Conservation (phyloP, 2,888 invertebrate species). For the Parasteatoda lunata region DNA sequence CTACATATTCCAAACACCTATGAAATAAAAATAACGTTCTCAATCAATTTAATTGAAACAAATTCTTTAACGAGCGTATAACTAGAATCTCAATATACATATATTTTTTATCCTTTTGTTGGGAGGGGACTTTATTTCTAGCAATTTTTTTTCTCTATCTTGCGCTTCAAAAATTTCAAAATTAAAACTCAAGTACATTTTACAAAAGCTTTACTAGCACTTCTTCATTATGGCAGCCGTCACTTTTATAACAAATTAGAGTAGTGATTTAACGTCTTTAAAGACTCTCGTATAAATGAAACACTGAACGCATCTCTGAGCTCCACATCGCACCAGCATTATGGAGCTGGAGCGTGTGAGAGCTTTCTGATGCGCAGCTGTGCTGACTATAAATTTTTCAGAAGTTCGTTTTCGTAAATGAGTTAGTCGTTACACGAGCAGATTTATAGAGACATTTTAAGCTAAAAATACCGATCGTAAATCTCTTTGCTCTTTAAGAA, state of each 20-base stretch:
- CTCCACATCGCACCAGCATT: neutral
- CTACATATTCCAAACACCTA: too few species aligned
- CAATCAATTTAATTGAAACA: too few species aligned
- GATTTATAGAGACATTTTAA: conserved; percentile 53
- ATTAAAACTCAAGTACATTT: too few species aligned
- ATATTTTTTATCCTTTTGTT: too few species aligned
- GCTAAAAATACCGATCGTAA: conserved; percentile 35
- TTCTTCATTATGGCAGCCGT: conserved; percentile 16
- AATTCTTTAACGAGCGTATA: too few species aligned
- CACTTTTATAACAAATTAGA: conserved; percentile 27
- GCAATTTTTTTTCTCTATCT: too few species aligned
- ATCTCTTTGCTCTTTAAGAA: conserved; percentile 10
- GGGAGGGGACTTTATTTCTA: too few species aligned
- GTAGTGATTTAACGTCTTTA: conserved; percentile 29
- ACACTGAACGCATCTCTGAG: conserved; percentile 23
- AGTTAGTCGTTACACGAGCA: conserved; percentile 36
- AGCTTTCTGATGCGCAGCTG: conserved; percentile 37
- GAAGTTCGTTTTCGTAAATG: conserved; percentile 50
- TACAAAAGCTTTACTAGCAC: neutral
- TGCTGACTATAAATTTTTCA: conserved; percentile 43
- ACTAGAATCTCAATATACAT: too few species aligned
- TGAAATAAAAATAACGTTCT: too few species aligned
- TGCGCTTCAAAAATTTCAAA: too few species aligned
- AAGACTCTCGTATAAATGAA: conserved; percentile 41
- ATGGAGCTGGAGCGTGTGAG: conserved; percentile 13